A percentile compares a stretch with the other conserved stretches of the same genome.
Evolutionary conservation across 2,888 invertebrate species (phyloP).

Genomic region (Pedicia rivosa): DNA sequence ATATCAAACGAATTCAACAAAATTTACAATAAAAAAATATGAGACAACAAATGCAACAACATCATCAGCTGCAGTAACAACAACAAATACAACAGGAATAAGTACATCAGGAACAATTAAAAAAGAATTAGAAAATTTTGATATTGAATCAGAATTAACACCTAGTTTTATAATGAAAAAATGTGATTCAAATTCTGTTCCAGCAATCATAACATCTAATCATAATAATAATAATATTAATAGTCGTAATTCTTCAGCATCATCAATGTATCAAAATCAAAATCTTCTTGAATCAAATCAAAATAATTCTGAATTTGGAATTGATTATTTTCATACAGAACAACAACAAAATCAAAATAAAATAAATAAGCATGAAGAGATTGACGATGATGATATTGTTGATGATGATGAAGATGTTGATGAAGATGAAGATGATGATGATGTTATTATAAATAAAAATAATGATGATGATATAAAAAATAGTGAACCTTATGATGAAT

Average conservation of each 20-base stretch:
- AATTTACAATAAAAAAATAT: too few relatives aligned
- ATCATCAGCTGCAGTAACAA: too few relatives aligned
- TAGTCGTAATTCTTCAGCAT: neutral
- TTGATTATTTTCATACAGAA: constrained; percentile 11
- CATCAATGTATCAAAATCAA: too few relatives aligned
- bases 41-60: too few relatives aligned
- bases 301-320: constrained; percentile 10
- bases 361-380: too few relatives aligned
- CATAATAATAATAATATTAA: neutral
- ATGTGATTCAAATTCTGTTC: constrained; percentile 5
- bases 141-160: constrained; percentile 29
- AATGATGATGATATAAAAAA: constrained; percentile 12
- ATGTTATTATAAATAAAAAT: constrained; percentile 12
- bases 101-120: constrained; percentile 12
- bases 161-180: constrained; percentile 31
- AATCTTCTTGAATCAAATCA: too few relatives aligned
- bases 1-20: too few relatives aligned
- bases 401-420: constrained; percentile 11
- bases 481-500: constrained; percentile 41
- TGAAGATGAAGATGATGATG: constrained; percentile 8
- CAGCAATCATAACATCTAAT: neutral
- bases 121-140: constrained; percentile 26
- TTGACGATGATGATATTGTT: neutral
- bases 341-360: neutral
- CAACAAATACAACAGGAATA: too few relatives aligned